These are phyloP conservation scores for Trachops cirrhosus DNA, from an alignment of 2,797 vertebrate genomes.

Conservation along the genomic window DNA sequence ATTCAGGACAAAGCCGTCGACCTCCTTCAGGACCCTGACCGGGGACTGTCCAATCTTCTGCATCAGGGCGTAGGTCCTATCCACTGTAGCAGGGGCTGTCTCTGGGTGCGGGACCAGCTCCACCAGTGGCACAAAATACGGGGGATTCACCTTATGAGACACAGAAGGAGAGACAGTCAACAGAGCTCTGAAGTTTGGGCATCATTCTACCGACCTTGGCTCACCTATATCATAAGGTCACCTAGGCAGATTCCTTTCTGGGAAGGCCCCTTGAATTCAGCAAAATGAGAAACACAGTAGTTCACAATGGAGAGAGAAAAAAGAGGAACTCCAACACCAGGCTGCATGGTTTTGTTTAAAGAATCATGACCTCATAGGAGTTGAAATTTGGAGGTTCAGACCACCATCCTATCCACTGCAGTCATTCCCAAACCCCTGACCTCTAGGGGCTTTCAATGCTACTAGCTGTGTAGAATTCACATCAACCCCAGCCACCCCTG, in stretches of 20 bases:
- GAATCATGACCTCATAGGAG: background rate
- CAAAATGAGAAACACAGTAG: background rate
- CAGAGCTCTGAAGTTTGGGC: background rate
- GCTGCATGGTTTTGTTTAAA: background rate
- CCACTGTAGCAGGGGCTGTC: slow-evolving; percentile 85
- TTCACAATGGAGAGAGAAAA: background rate
- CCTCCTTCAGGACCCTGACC: slow-evolving; percentile 90
- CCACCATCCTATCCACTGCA: too few species aligned
- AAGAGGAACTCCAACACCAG: background rate
- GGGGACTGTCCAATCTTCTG: slow-evolving; percentile 92
- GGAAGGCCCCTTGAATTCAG: background rate
- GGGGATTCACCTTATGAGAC: slow-evolving; percentile 92
- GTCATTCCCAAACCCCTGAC: too few species aligned
- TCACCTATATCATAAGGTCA: background rate
- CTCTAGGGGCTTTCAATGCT: background rate
- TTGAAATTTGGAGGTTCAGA: background rate
- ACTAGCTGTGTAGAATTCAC: background rate
- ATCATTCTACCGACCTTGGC: background rate
- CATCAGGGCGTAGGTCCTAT: slow-evolving; percentile 90
- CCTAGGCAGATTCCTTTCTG: background rate
- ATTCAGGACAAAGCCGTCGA: slow-evolving; percentile 95
- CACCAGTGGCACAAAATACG: slow-evolving; percentile 94
- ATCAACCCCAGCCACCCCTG: background rate
- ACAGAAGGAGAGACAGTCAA: background rate
- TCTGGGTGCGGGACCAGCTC: slow-evolving; percentile 97